Percentiles rank a stretch among this genome's conserved stretches.
Conservation (phyloP, 2,797 vertebrate genomes). For the Sternotherus odoratus region DNA sequence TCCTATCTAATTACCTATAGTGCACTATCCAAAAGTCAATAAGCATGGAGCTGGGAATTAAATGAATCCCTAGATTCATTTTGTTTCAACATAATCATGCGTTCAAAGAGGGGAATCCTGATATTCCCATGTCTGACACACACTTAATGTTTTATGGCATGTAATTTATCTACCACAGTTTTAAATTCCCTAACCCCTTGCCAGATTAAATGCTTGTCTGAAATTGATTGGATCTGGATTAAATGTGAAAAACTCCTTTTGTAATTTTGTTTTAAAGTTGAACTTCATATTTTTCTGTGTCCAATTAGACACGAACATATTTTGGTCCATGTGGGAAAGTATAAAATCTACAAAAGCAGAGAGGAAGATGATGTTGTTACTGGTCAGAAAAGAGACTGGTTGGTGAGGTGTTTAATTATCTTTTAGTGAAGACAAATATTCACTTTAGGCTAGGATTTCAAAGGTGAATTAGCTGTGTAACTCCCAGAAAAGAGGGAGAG, state of each 20-base stretch:
- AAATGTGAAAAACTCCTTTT: conserved; percentile 4
- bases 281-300: not conserved
- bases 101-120: conserved; percentile 30
- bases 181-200: conserved; percentile 22
- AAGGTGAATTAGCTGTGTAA: not conserved
- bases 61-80: conserved; percentile 32
- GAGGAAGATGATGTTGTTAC: fast-evolving
- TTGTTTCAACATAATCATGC: conserved; percentile 55
- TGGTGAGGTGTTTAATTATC: not conserved
- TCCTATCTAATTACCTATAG: conserved; percentile 67
- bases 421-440: not conserved
- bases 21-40: conserved; percentile 56
- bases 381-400: not conserved
- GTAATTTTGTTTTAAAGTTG: conserved; percentile 8
- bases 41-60: conserved; percentile 44
- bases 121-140: not conserved
- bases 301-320: not conserved
- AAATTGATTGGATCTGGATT: conserved; percentile 14
- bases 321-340: not conserved
- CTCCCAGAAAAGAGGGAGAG: not conserved
- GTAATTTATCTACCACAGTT: conserved; percentile 2
- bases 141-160: conserved; percentile 9
- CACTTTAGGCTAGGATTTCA: not conserved
- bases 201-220: conserved; percentile 13
- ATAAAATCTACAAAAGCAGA: fast-evolving